Evolutionary conservation across 2,113 vertebrate genomes (phyloP).

Genomic region (Zingel zingel): DNA sequence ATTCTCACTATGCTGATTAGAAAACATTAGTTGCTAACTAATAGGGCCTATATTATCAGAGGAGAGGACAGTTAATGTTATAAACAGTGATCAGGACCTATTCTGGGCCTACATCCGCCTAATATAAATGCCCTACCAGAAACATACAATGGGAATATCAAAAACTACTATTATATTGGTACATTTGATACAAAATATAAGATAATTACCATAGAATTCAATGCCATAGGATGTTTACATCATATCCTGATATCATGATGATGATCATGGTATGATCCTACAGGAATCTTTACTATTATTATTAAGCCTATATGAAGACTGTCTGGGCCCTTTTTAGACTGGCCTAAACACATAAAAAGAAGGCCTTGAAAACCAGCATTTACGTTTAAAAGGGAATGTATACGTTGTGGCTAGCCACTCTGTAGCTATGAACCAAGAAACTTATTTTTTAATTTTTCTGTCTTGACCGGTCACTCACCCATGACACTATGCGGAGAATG

Average conservation of each 20-base stretch:
- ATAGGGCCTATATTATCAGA: neutral
- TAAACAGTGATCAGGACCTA: neutral
- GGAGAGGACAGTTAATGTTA: neutral
- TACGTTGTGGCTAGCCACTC: neutral
- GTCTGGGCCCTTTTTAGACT: neutral
- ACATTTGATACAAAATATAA: neutral
- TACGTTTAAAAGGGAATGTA: too few species aligned
- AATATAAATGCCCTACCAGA: neutral
- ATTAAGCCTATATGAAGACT: neutral
- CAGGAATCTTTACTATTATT: neutral
- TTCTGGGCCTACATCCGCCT: slow-evolving; percentile 5
- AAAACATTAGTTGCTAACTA: neutral
- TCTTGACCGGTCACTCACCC: slow-evolving; percentile 86
- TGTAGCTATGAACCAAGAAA: slow-evolving; percentile 5
- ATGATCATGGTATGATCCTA: too few species aligned
- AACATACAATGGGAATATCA: neutral
- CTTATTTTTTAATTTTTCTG: neutral
- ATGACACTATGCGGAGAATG: slow-evolving; percentile 91
- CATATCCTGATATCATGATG: too few species aligned
- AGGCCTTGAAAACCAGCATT: neutral
- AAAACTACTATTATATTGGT: neutral
- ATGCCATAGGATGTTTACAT: neutral
- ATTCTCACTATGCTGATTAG: neutral
- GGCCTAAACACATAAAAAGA: neutral
- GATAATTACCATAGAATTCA: too few species aligned